A percentile compares a stretch with the other conserved stretches of the same genome.
phyloP scores from a whole-genome alignment of 2,797 vertebrate genomes.

The Tenualosa thibaudeaui region DNA sequence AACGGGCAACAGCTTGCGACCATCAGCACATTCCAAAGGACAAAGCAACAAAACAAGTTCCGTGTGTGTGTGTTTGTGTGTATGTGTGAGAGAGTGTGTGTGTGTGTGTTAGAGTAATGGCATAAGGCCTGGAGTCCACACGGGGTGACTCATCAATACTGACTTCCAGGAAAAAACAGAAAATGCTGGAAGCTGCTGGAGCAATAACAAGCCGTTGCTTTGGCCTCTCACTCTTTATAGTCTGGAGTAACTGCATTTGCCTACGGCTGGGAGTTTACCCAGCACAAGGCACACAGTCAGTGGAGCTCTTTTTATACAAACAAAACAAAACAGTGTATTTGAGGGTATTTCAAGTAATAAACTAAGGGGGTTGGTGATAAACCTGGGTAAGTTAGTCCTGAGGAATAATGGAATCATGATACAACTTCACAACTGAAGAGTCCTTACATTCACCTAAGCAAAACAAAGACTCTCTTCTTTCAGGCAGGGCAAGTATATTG shows the following conservation, averaged over 20 bases:
- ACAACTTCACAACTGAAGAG: too few relatives aligned
- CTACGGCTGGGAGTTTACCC: neutral
- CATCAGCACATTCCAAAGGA: conserved; percentile 19
- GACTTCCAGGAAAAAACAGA: neutral
- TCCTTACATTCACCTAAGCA: too few relatives aligned
- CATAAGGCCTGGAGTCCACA: neutral
- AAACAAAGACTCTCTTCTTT: too few relatives aligned
- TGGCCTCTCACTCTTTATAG: neutral
- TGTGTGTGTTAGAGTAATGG: neutral
- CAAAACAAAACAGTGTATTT: neutral
- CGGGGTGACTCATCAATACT: neutral
- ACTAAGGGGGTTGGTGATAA: too few relatives aligned
- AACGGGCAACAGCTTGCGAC: neutral
- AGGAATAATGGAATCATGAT: too few relatives aligned
- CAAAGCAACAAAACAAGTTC: conserved; percentile 16
- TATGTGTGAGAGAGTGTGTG: neutral
- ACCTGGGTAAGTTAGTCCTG: too few relatives aligned
- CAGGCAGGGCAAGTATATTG: too few relatives aligned
- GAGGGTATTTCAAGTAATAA: too few relatives aligned
- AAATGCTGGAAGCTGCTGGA: neutral
- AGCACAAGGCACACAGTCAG: neutral
- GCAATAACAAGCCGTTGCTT: neutral
- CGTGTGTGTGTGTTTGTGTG: conserved; percentile 5
- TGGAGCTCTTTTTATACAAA: neutral
- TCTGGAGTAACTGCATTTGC: neutral